phyloP scores from a whole-genome alignment of 2,888 invertebrate genomes.

The Cheilosia vulpina region DNA sequence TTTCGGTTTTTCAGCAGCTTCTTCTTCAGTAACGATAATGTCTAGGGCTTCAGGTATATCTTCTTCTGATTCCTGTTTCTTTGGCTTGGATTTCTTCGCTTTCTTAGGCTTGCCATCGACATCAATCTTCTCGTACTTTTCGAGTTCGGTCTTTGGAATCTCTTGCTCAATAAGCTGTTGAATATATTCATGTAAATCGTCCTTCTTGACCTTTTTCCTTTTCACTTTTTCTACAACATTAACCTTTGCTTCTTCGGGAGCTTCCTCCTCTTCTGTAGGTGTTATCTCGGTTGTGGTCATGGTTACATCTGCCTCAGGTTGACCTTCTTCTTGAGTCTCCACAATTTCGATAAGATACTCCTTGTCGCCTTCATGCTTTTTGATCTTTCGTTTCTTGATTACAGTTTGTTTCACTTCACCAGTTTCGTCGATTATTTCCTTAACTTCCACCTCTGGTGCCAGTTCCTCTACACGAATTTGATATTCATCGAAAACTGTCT shows the following conservation, averaged over 20 bases:
- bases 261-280: slow-evolving; percentile 72
- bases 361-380: slow-evolving; percentile 83
- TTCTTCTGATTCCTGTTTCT: slow-evolving; percentile 77
- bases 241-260: slow-evolving; percentile 75
- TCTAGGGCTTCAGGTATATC: slow-evolving; percentile 76
- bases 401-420: slow-evolving; percentile 80
- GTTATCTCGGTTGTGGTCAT: slow-evolving; percentile 78
- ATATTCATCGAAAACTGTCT: slow-evolving; percentile 76
- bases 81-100: slow-evolving; percentile 80
- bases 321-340: slow-evolving; percentile 82
- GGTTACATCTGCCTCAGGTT: slow-evolving; percentile 81
- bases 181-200: slow-evolving; percentile 82
- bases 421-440: slow-evolving; percentile 80
- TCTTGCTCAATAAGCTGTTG: slow-evolving; percentile 82
- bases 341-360: slow-evolving; percentile 83
- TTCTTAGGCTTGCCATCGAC: slow-evolving; percentile 81
- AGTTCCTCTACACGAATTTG: slow-evolving; percentile 79
- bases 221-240: slow-evolving; percentile 78
- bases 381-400: slow-evolving; percentile 81
- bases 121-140: slow-evolving; percentile 83
- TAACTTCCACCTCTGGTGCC: slow-evolving; percentile 81
- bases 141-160: slow-evolving; percentile 83
- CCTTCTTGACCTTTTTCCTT: slow-evolving; percentile 82
- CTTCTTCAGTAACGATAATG: slow-evolving; percentile 77
- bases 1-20: slow-evolving; percentile 76